Base-by-base conservation (phyloP, 1,140 invertebrate genomes). In the Berghia stephanieae region DNA sequence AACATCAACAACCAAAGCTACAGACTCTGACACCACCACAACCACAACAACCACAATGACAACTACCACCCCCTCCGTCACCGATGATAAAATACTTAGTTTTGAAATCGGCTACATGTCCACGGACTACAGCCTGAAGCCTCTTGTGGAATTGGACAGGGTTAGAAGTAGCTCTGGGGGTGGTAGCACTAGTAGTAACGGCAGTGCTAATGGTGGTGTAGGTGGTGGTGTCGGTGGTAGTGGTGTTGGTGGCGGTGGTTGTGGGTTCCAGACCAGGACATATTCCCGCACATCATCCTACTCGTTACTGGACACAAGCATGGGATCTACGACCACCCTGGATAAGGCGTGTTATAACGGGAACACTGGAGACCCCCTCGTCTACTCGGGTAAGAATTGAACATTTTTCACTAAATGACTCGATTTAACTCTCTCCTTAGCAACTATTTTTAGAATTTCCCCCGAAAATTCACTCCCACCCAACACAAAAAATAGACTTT, bases 91-190 rank as follows among this genome's bases (percentile, higher is more conserved):
- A 52, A 79, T 78, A 21, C 78, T 87, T 13, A 82, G 79, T 10
- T 87, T 86, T 75, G 86, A 87, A 24, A 79, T 87, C 13, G 84
- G 84, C 24, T 86, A 85, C 66, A 83, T 80, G 66, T 82, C 84
- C n/a, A 70, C 75, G n/a, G 82, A 85, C 42, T 78, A 79, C 18
- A 81, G 81, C 24, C 72, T 87, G 18, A 84, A 82, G 63, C 85
- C 86, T 10, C 77, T 87, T 0, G 81, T 87, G 0, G 84, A 87
- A 66, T 75, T 87, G 36, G 86, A 87, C 69, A 82, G 81, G 67
- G 78, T 83, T 0, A 71, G 83, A 74, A n/a, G n/a, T n/a, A n/a
- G n/a, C n/a, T n/a, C 79, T 80, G 36, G 60, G 72, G 16, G n/a
- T n/a, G n/a, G n/a, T n/a, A n/a, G n/a, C n/a, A n/a, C n/a, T n/a